Evolutionary conservation across 2,113 vertebrate genomes (phyloP).

Genomic region (Scatophagus argus): DNA sequence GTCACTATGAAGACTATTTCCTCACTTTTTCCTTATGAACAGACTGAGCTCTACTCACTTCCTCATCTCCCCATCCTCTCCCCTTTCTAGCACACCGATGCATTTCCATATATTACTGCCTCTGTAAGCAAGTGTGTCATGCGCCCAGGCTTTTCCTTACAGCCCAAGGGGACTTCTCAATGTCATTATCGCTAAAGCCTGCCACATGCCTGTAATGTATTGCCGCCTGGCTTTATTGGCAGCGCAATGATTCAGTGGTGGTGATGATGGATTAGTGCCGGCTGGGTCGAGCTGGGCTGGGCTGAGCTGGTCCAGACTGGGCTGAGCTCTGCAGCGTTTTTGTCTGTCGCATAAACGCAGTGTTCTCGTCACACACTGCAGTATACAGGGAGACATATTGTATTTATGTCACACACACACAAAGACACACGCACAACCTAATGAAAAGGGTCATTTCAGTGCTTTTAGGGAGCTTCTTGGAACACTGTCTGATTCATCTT

Average conservation of each 20-base stretch:
- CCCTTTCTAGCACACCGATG: slow-evolving; percentile 53
- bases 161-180: slow-evolving; percentile 83
- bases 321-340: slow-evolving; percentile 69
- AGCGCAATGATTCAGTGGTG: slow-evolving; percentile 82
- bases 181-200: slow-evolving; percentile 85
- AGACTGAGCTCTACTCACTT: slow-evolving; percentile 19
- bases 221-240: slow-evolving; percentile 82
- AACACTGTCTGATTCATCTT: slow-evolving; percentile 56
- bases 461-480: slow-evolving; percentile 66
- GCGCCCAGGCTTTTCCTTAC: slow-evolving; percentile 68
- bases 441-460: slow-evolving; percentile 63
- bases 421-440: slow-evolving; percentile 51
- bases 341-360: slow-evolving; percentile 73
- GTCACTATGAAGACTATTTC: slow-evolving; percentile 48
- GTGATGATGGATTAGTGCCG: slow-evolving; percentile 83
- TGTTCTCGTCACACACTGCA: slow-evolving; percentile 64
- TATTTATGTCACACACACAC: slow-evolving; percentile 70
- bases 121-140: slow-evolving; percentile 81
- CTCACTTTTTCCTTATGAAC: slow-evolving; percentile 38
- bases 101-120: slow-evolving; percentile 84
- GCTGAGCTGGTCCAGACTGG: slow-evolving; percentile 66
- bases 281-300: slow-evolving; percentile 67
- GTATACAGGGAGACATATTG: slow-evolving; percentile 57
- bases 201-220: slow-evolving; percentile 85
- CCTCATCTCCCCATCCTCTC: slow-evolving; percentile 26